Percentiles rank a stretch among this genome's conserved stretches.
These are phyloP conservation scores for Vulpes lagopus DNA, from an alignment of 2,113 vertebrate genomes.

Conservation along the genomic window DNA sequence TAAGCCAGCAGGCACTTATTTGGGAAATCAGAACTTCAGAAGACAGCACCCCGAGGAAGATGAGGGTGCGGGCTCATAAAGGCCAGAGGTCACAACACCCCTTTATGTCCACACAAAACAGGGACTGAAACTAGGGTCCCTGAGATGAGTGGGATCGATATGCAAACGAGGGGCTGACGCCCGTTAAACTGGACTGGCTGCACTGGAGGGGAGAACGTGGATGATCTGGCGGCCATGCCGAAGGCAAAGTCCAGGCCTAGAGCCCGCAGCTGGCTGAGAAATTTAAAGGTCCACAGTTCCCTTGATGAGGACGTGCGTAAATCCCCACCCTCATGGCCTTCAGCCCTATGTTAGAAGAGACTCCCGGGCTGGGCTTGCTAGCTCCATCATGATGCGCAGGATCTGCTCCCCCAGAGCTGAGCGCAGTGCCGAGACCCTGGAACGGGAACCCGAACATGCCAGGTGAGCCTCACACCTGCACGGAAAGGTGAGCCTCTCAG, in stretches of 20 bases:
- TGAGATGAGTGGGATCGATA: neutral
- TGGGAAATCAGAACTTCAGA: neutral
- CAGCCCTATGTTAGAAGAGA: neutral
- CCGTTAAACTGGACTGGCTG: neutral
- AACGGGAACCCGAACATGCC: accelerated
- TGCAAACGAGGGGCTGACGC: neutral
- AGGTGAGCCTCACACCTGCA: no score
- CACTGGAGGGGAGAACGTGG: neutral
- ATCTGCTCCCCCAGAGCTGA: neutral
- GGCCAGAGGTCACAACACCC: neutral
- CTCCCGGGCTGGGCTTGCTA: neutral
- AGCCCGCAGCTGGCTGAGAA: neutral
- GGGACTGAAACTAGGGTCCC: neutral
- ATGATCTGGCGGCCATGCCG: accelerated
- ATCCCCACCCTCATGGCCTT: neutral
- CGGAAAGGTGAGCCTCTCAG: no score
- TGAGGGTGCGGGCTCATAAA: neutral
- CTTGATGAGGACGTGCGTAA: neutral
- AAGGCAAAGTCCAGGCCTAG: neutral
- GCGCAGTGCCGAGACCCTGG: neutral
- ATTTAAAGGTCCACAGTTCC: neutral
- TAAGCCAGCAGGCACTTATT: neutral
- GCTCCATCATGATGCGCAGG: neutral
- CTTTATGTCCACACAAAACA: neutral
- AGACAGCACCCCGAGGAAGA: neutral